These are phyloP conservation scores for Agrilus cyanescens DNA, from an alignment of 2,888 invertebrate genomes.

Conservation along the genomic window DNA sequence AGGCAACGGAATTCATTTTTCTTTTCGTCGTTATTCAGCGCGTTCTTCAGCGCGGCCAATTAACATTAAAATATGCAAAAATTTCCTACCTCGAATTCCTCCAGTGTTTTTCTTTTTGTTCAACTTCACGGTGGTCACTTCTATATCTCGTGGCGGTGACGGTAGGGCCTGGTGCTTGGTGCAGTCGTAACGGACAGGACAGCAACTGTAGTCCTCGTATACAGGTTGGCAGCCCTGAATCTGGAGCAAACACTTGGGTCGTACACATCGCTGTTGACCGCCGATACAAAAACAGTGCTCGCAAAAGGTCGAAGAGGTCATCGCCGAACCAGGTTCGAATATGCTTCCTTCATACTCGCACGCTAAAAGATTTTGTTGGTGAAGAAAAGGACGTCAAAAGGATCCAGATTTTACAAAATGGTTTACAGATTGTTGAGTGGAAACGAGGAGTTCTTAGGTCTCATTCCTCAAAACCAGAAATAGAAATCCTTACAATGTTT, in stretches of 20 bases:
- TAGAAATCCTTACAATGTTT: no score
- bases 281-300: conserved; percentile 72
- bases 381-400: background rate
- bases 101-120: background rate
- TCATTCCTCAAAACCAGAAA: no score
- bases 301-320: conserved; percentile 67
- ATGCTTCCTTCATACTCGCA: conserved; percentile 60
- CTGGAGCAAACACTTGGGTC: conserved; percentile 66
- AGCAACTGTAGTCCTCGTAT: conserved; percentile 55
- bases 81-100: conserved; percentile 3
- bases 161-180: conserved; percentile 27
- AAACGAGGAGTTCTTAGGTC: no score
- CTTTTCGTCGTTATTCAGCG: no score
- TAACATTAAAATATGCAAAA: no score
- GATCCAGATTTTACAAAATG: no score
- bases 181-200: conserved; percentile 72
- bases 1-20: no score
- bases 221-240: conserved; percentile 57
- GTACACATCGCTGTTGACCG: conserved; percentile 62
- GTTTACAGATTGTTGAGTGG: no score
- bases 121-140: background rate
- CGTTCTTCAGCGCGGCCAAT: no score
- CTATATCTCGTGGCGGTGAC: conserved; percentile 13
- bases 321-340: conserved; percentile 72
- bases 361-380: conserved; percentile 38